A percentile compares a stretch with the other conserved stretches of the same genome.
Evolutionary conservation across 2,113 vertebrate genomes (phyloP).

Genomic region (Zapus hudsonius): DNA sequence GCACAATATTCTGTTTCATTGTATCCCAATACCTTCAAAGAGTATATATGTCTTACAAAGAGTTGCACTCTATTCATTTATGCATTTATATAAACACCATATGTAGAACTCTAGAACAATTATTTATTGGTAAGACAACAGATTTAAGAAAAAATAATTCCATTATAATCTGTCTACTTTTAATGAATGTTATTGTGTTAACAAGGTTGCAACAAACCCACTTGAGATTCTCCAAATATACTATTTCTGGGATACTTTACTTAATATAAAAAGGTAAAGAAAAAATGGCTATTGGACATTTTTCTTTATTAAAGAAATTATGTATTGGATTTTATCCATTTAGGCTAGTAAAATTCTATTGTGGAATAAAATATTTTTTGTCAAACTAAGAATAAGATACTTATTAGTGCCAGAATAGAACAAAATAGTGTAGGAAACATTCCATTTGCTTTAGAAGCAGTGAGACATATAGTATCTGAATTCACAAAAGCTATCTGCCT

Average conservation of each 20-base stretch:
- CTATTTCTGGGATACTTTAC: not conserved
- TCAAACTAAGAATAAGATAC: not conserved
- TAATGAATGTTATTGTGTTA: not conserved
- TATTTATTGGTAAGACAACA: not conserved
- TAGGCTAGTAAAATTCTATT: not conserved
- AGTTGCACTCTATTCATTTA: not conserved
- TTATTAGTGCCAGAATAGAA: not conserved
- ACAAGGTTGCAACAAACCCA: not conserved
- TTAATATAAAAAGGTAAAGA: not conserved
- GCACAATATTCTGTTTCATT: not conserved
- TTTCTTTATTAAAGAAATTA: not conserved
- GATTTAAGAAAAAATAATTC: not conserved
- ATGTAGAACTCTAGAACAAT: not conserved
- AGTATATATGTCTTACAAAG: not conserved
- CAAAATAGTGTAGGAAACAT: not conserved
- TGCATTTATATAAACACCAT: not conserved
- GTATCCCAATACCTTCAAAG: not conserved
- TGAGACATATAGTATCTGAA: not conserved
- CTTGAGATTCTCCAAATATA: not conserved
- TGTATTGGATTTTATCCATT: not conserved
- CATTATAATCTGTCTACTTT: not conserved
- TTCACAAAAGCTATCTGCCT: conserved; percentile 60
- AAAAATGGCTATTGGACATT: not conserved
- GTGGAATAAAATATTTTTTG: not conserved
- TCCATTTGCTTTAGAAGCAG: conserved; percentile 36